Conservation (phyloP, 2,113 vertebrate species). For the Halcyon malimbica region DNA sequence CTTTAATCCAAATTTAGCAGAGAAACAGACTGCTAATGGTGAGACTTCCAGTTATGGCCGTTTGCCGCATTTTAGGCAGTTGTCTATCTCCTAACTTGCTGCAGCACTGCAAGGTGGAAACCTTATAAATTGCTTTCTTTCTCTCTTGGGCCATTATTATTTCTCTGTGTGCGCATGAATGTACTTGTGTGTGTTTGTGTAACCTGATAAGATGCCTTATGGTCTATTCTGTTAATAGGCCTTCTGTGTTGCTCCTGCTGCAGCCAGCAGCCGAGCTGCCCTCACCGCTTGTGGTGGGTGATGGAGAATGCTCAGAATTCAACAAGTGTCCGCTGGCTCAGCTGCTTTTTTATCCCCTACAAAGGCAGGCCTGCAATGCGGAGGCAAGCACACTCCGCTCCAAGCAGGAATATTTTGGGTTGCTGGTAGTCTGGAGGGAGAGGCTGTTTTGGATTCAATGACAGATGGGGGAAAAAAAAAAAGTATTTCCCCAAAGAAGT, state of each 20-base stretch:
- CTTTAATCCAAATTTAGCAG: neutral
- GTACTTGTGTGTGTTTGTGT: neutral
- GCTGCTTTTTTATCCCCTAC: neutral
- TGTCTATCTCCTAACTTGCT: neutral
- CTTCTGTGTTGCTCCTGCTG: neutral
- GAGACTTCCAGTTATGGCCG: neutral
- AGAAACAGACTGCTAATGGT: neutral
- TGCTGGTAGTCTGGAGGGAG: neutral
- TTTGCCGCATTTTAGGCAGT: neutral
- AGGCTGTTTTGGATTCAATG: neutral
- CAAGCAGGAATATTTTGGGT: neutral
- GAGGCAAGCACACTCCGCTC: neutral
- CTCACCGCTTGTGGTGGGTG: neutral
- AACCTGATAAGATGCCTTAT: neutral
- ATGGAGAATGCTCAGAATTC: constrained; percentile 48
- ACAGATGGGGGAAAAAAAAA: neutral
- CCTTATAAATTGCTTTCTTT: neutral
- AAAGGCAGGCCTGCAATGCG: neutral
- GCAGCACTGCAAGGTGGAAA: neutral
- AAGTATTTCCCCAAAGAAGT: neutral
- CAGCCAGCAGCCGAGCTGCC: constrained; percentile 10
- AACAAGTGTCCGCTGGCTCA: constrained; percentile 1
- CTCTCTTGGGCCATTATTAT: neutral
- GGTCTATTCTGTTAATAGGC: neutral
- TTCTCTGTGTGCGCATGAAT: neutral